phyloP scores from a whole-genome alignment of 2,113 vertebrate species.

The Panurus biarmicus region DNA sequence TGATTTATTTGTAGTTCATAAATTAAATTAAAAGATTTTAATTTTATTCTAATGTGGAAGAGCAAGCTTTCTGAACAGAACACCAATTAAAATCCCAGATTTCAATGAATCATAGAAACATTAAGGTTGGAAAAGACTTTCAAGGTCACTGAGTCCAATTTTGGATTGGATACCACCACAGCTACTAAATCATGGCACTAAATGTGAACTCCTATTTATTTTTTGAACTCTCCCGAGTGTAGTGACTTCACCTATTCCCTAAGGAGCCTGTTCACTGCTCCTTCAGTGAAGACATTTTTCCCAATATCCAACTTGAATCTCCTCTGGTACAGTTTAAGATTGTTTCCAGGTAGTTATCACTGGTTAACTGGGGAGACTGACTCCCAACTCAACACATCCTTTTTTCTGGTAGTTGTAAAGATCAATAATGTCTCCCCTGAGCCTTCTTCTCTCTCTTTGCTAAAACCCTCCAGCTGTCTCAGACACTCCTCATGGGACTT shows the following conservation, averaged over 20 bases:
- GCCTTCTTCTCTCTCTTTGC: neutral
- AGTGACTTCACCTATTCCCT: neutral
- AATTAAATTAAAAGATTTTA: neutral
- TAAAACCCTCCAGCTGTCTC: neutral
- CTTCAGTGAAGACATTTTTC: neutral
- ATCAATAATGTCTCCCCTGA: neutral
- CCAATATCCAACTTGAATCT: neutral
- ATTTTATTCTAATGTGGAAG: neutral
- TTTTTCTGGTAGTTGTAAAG: neutral
- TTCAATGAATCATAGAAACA: neutral
- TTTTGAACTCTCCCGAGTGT: neutral
- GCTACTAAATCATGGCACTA: neutral
- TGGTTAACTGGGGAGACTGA: neutral
- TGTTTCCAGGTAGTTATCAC: neutral
- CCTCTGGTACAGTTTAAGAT: neutral
- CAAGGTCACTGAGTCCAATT: neutral
- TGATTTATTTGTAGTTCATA: neutral
- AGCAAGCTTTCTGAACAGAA: neutral
- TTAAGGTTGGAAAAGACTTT: neutral
- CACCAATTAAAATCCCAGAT: neutral
- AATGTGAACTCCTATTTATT: too few species aligned
- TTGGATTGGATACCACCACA: neutral
- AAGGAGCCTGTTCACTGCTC: neutral
- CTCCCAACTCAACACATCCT: accelerated
- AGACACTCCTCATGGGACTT: neutral